A percentile compares a stretch with the other conserved stretches of the same genome.
Conservation (phyloP, 2,113 vertebrate species). For the Nannobrachium achirus region DNA sequence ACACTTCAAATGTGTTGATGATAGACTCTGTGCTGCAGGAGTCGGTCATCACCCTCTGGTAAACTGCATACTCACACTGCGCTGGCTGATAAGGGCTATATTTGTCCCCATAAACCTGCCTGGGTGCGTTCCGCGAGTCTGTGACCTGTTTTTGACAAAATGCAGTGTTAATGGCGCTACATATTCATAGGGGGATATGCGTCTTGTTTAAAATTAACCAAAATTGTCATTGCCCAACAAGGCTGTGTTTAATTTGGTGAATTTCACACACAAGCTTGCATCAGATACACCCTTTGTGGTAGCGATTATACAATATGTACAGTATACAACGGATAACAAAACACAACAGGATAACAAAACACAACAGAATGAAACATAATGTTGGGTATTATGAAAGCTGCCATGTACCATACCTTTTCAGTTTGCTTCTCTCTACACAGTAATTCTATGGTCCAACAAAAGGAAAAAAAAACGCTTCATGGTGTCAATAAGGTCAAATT, state of each 20-base stretch:
- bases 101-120: slow-evolving; percentile 48
- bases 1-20: slow-evolving; percentile 34
- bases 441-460: too few species aligned
- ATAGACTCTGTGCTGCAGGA: slow-evolving; percentile 10
- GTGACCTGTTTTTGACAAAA: not conserved
- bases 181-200: not conserved
- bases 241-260: not conserved
- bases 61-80: slow-evolving; percentile 54
- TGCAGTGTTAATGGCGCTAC: not conserved
- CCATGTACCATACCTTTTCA: too few species aligned
- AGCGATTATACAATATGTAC: too few species aligned
- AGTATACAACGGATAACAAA: too few species aligned
- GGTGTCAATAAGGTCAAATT: too few species aligned
- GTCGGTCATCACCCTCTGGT: not conserved
- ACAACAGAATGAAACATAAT: too few species aligned
- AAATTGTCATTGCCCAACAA: not conserved
- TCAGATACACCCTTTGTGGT: not conserved
- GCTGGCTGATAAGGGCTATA: slow-evolving; percentile 72
- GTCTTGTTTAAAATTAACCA: not conserved
- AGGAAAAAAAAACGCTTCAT: too few species aligned
- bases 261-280: not conserved
- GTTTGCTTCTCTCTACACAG: too few species aligned
- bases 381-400: too few species aligned
- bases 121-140: slow-evolving; percentile 4
- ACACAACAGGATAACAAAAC: too few species aligned